Conservation (phyloP, 2,888 invertebrate species). For the Orthonychiurus folsomi region DNA sequence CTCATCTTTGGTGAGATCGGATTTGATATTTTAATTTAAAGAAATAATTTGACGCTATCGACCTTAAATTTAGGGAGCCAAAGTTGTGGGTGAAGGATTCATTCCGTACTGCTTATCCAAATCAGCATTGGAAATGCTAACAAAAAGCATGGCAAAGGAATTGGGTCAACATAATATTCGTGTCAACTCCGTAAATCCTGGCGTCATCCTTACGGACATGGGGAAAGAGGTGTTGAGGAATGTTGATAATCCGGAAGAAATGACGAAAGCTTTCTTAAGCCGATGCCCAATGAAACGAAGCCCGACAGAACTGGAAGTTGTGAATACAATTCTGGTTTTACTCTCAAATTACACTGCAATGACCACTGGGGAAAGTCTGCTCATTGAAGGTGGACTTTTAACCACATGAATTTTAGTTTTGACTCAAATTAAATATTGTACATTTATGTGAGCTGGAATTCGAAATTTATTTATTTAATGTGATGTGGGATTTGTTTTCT, state of each 20-base stretch:
- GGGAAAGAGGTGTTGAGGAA: conserved; percentile 18
- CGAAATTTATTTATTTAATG: too few relatives aligned
- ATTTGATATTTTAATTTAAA: neutral
- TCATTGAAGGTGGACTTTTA: conserved; percentile 32
- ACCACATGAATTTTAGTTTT: too few relatives aligned
- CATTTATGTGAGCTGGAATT: too few relatives aligned
- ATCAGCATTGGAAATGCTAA: conserved; percentile 48
- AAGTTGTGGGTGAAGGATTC: neutral
- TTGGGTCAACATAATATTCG: conserved; percentile 48
- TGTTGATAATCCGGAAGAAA: conserved; percentile 44
- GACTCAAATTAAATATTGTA: too few relatives aligned
- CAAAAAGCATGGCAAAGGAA: conserved; percentile 48
- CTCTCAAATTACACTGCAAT: conserved; percentile 50
- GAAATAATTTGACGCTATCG: neutral
- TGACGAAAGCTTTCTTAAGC: conserved; percentile 60
- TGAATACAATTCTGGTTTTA: conserved; percentile 64
- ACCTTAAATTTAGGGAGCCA: conserved; percentile 6
- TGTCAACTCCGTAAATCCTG: conserved; percentile 51
- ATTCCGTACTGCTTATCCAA: conserved; percentile 42
- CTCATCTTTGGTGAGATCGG: conserved; percentile 44
- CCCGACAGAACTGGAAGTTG: conserved; percentile 72
- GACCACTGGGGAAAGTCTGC: conserved; percentile 28
- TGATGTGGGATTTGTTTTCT: too few relatives aligned
- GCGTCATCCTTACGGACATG: conserved; percentile 49
- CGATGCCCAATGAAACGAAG: conserved; percentile 71